Evolutionary conservation across 2,888 invertebrate genomes (phyloP), one percentile per base, ranked within the genome.

Genomic region (Nematopogon swammerdamellus): DNA sequence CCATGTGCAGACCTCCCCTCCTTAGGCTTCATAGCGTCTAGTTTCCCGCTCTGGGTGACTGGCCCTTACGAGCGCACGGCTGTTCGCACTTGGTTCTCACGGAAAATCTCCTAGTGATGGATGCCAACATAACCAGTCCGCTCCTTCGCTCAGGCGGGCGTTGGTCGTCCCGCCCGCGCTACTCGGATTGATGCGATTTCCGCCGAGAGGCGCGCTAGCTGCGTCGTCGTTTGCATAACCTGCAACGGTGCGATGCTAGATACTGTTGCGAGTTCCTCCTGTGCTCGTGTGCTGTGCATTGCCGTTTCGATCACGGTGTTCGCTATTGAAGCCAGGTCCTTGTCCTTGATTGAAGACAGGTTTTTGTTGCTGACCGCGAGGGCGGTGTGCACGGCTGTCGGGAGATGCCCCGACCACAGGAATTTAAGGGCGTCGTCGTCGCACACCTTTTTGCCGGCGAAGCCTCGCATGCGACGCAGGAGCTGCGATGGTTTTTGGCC

Each of bases 1-100:
- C 44, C 50, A 50, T 36, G 53, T 50, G 44, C 50, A 47, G 11
- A 52, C 52, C 55, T 51, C 51, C 54, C 16, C 42, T 6, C 14
- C 4, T 25, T 25, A 44, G 52, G 53, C 8, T 30, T 29, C 30
- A 29, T 18, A 2, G 25, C 29, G 1, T 17, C 30, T 44, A 49
- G 49, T 49, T 49, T 49, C 44, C 44, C 44, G 20, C 11, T 17
- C 3, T 36, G n/a, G n/a, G n/a, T 14, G 4, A 4, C 11, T 36
- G 36, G 36, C 36, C n/a, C n/a, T 36, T 36, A 4, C 36, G 11
- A 4, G 36, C 36, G 36, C 36, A 36, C 14, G 36, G 36, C n/a
- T 36, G 36, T 14, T 8, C n/a, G 36, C 36, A 36, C 11, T 36
- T 36, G 36, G 4, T 8, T 14, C 11, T 8, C 36, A 3, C n/a